Percentiles rank a stretch among this genome's conserved stretches.
phyloP scores from a whole-genome alignment of 92 coral and sea anemone species.

The Umimayanthus chanpuru region DNA sequence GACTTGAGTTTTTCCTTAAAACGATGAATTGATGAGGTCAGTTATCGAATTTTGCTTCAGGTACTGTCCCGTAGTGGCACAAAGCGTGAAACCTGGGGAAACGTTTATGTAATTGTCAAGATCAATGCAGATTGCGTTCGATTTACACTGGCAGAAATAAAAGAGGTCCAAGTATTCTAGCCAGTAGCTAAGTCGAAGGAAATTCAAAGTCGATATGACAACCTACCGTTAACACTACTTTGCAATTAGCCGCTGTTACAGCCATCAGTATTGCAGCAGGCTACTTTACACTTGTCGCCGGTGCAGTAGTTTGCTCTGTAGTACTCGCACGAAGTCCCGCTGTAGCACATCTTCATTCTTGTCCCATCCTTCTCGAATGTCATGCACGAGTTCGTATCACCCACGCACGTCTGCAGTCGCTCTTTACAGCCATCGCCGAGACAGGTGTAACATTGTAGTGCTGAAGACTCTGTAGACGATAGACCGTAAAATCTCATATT shows the following conservation, averaged over 20 bases:
- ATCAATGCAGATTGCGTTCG: too few relatives aligned
- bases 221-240: background rate
- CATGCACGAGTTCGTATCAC: background rate
- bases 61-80: too few relatives aligned
- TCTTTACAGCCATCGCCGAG: background rate
- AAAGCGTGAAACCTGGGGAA: too few relatives aligned
- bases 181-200: too few relatives aligned
- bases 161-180: too few relatives aligned
- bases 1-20: too few relatives aligned
- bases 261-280: background rate
- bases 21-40: too few relatives aligned
- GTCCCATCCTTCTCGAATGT: background rate
- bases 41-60: too few relatives aligned
- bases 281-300: background rate
- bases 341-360: background rate
- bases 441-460: background rate
- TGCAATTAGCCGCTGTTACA: background rate
- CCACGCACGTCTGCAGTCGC: background rate
- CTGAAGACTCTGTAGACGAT: background rate
- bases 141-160: too few relatives aligned
- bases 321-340: background rate
- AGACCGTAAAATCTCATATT: too few relatives aligned
- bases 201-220: too few relatives aligned
- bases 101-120: too few relatives aligned
- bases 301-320: background rate